These are phyloP conservation scores for Prionailurus viverrinus DNA, from an alignment of 2,113 vertebrate species.

Conservation along the genomic window DNA sequence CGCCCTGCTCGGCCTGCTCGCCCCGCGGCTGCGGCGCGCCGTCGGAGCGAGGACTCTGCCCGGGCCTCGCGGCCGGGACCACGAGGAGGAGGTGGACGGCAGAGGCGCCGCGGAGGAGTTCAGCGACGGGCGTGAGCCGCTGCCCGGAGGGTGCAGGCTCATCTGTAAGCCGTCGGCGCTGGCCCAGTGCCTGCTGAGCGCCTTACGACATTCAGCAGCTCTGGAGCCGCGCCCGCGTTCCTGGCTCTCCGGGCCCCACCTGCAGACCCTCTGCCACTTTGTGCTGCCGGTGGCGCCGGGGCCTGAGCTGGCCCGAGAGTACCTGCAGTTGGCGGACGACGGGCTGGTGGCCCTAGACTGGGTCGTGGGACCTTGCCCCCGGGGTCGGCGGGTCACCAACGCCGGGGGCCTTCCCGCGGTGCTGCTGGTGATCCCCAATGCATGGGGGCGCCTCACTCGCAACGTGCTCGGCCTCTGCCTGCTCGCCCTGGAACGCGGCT, in stretches of 20 bases:
- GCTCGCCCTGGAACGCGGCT: slow-evolving; percentile 89
- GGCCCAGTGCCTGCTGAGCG: slow-evolving; percentile 86
- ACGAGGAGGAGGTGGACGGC: slow-evolving; percentile 53
- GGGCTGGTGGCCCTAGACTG: slow-evolving; percentile 92
- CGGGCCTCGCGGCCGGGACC: background rate
- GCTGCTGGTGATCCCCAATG: slow-evolving; percentile 92
- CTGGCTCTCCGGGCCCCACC: slow-evolving; percentile 85
- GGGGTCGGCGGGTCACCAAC: slow-evolving; percentile 66
- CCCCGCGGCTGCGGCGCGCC: background rate
- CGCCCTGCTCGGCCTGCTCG: slow-evolving; percentile 51
- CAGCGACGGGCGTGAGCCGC: background rate
- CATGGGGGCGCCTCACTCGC: slow-evolving; percentile 88
- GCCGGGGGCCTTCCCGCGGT: slow-evolving; percentile 80
- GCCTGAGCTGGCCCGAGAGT: slow-evolving; percentile 87
- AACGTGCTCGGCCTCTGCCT: slow-evolving; percentile 88
- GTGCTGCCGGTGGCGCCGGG: slow-evolving; percentile 67
- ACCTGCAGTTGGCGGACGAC: slow-evolving; percentile 89
- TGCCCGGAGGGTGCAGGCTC: slow-evolving; percentile 81
- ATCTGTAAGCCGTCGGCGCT: slow-evolving; percentile 90
- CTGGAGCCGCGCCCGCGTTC: slow-evolving; percentile 54
- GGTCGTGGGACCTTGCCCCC: slow-evolving; percentile 85
- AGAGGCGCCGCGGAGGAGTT: slow-evolving; percentile 64
- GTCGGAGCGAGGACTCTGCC: background rate
- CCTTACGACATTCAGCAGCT: slow-evolving; percentile 81
- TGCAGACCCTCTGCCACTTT: slow-evolving; percentile 88